Percentiles rank a stretch among this genome's conserved stretches.
phyloP scores from a whole-genome alignment of 30 jellyfish, hydroid and myxozoan genomes.

The Chrysaora quinquecirrha region DNA sequence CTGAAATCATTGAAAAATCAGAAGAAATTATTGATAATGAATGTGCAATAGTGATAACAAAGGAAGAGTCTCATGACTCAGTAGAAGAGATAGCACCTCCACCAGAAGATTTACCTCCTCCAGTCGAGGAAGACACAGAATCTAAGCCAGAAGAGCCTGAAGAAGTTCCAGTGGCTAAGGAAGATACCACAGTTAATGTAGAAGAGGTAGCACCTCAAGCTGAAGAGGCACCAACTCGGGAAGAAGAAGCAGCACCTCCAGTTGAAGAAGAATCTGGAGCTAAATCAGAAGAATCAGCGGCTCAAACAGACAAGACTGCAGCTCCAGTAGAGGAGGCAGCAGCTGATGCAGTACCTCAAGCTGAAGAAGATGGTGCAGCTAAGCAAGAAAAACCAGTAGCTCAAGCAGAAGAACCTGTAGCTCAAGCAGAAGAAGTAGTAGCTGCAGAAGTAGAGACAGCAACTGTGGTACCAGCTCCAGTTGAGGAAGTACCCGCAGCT shows the following conservation, averaged over 20 bases:
- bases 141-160: neutral
- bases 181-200: neutral
- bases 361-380: neutral
- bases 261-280: neutral
- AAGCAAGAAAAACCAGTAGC: neutral
- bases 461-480: neutral
- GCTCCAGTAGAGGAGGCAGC: conserved; percentile 13
- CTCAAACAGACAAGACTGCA: neutral
- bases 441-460: neutral
- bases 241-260: neutral
- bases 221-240: neutral
- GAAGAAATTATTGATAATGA: neutral
- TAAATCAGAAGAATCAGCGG: neutral
- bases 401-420: neutral
- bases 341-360: neutral
- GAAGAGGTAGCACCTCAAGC: neutral
- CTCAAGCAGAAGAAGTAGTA: neutral
- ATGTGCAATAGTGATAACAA: neutral
- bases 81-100: neutral
- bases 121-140: neutral
- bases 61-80: neutral
- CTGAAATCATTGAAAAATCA: neutral
- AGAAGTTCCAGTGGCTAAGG: neutral
- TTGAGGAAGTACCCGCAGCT: neutral
- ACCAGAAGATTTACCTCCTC: neutral